These are phyloP conservation scores for Tamias sibiricus DNA, from an alignment of 2,113 vertebrate species.

Conservation along the genomic window DNA sequence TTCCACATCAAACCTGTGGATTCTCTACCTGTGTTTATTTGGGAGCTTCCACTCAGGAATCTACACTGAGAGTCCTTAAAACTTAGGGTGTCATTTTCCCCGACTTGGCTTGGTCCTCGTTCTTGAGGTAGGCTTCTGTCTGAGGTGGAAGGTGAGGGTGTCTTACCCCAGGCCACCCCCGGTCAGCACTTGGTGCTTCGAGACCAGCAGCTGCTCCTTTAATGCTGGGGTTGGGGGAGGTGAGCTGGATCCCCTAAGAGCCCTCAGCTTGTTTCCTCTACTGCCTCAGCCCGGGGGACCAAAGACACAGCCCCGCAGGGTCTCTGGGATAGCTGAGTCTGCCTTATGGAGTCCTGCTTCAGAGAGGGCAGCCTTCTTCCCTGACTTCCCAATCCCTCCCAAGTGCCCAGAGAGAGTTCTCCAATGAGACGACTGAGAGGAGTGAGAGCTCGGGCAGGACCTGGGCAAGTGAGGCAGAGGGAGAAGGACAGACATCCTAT, in stretches of 20 bases:
- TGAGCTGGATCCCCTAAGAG: neutral
- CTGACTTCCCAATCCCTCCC: neutral
- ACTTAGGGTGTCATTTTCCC: neutral
- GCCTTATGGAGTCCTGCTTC: neutral
- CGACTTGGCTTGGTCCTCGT: no score
- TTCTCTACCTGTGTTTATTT: neutral
- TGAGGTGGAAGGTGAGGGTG: neutral
- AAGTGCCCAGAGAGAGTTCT: fast-evolving
- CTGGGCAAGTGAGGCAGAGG: neutral
- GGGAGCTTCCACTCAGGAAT: neutral
- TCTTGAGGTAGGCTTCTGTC: neutral
- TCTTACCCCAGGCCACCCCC: neutral
- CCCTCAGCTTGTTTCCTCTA: neutral
- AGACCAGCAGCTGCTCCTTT: neutral
- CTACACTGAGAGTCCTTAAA: neutral
- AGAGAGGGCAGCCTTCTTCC: neutral
- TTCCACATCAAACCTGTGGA: neutral
- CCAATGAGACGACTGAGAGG: neutral
- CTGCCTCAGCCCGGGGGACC: neutral
- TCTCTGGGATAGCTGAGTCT: neutral
- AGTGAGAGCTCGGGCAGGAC: no score
- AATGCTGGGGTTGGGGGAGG: no score
- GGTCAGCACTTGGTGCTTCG: no score
- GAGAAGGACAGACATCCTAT: fast-evolving
- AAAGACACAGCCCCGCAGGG: neutral